Evolutionary conservation across 2,888 invertebrate species (phyloP), one percentile per base, ranked within the genome.

Genomic region (Rhorus exstirpatorius): DNA sequence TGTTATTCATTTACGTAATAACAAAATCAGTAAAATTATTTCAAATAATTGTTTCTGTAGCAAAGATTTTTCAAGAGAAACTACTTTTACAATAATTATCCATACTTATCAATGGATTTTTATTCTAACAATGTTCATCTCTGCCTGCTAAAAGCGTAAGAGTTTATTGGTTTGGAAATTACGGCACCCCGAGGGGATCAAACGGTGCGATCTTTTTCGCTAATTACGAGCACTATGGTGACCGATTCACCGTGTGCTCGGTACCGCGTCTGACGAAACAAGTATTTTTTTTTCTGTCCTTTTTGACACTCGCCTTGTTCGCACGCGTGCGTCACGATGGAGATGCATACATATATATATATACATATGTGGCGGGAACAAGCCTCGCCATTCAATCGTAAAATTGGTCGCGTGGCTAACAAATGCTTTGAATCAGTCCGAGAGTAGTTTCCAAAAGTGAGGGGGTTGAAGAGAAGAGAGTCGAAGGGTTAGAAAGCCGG

Each of bases 401-500:
- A 90, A 90, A 90, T 90, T 90, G 90, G 90, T 89, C 90, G 89
- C 90, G 90, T 90, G 90, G 85, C 90, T 84, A n/a, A 84, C 84
- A 87, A 89, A 89, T 88, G 84, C 87, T 87, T 88, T 84, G 85
- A 88, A 85, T 81, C 85, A 81, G 86, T 81, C 80, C 75, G 51
- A 61, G 74, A 12, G 53, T 21, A 65, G 60, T 72, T 31, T 31
- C 35, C 19, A 38, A 74, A 75, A 51, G 77, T 63, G 49, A 76
- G 67, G 55, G 83, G 46, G 38, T 31, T n/a, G 21, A 38, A 63
- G 24, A 76, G 55, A 61, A 35, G 21, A 55, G 26, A 49, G 53
- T 17, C 55, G 72, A 71, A 70, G 75, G 75, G 67, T 35, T 19
- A 46, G 51, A 68, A 21, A 67, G 24, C 19, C 12, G 55, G 44